phyloP scores from a whole-genome alignment of 2,797 vertebrate genomes.

The Kryptolebias ocellatus region DNA sequence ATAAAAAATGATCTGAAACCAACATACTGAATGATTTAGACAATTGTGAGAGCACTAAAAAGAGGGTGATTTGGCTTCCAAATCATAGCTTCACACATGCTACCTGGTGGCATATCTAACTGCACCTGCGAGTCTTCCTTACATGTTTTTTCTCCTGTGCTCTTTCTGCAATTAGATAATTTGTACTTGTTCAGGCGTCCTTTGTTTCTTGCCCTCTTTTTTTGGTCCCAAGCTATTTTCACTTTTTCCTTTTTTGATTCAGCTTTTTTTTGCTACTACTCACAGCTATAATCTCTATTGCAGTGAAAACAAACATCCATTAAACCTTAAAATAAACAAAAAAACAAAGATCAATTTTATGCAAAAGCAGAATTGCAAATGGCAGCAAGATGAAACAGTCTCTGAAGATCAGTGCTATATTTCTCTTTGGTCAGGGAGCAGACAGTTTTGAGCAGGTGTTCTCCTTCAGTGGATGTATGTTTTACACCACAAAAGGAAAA shows the following conservation, averaged over 20 bases:
- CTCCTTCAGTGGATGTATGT: too few relatives aligned
- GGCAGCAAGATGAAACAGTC: too few relatives aligned
- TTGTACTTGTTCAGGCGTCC: slow-evolving; percentile 32
- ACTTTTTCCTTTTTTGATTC: slow-evolving; percentile 31
- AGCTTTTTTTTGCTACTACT: slow-evolving; percentile 21
- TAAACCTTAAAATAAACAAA: not conserved
- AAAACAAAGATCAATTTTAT: not conserved
- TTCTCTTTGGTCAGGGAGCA: too few relatives aligned
- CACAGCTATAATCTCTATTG: not conserved
- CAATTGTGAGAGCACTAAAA: not conserved
- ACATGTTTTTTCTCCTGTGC: slow-evolving; percentile 25
- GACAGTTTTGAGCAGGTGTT: too few relatives aligned
- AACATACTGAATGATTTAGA: not conserved
- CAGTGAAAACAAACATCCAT: not conserved
- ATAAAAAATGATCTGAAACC: not conserved
- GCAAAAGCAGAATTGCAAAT: too few relatives aligned
- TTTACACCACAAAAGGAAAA: too few relatives aligned
- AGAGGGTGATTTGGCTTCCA: not conserved
- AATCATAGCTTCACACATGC: not conserved
- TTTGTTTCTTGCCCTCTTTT: slow-evolving; percentile 11
- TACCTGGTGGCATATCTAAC: slow-evolving; percentile 6
- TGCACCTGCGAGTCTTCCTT: slow-evolving; percentile 28
- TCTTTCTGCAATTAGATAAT: slow-evolving; percentile 34
- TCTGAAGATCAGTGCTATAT: too few relatives aligned
- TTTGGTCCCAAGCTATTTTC: slow-evolving; percentile 21